Base-by-base conservation (phyloP, 2,113 vertebrate genomes). In the Egretta garzetta region DNA sequence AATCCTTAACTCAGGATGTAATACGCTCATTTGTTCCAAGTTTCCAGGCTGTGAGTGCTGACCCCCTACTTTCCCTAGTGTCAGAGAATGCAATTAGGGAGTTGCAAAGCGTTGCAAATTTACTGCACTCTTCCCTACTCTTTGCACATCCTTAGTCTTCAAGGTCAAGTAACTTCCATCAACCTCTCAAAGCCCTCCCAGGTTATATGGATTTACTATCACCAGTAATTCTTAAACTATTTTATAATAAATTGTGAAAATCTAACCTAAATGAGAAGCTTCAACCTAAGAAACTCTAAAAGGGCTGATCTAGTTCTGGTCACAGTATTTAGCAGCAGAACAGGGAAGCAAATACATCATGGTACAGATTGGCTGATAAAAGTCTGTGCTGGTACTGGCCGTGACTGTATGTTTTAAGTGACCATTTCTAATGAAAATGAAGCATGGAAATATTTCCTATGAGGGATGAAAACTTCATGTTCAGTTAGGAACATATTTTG, bases 91-190 rank as follows among this genome's bases (percentile, higher is more conserved):
- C 79, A 93, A 86, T 94, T 67, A 67, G 32, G 41, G 53, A 60
- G 58, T 80, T 90, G 22, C 12, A 50, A 97, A 85, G 88, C 41
- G 0, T 16, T 88, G 49, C 83, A 92, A 81, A 95, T 93, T 76
- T 88, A 96, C 60, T 81, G n/a, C 24, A 10, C 17, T 72, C 53
- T 93, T 79, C 67, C 33, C 39, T 64, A 41, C 20, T 90, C 49
- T 72, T 81, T 64, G 49, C 41, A 83, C 55, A 90, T 8, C 17
- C 22, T 76, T 80, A 55, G 32, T 66, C 45, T 95, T 93, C 81
- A 94, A 95, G 93, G 90, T 95, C 90, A 92, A 88, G 59, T 66
- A 70, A 87, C 75, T 91, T 92, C 32, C 23, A 81, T 62, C 43
- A 80, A 32, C 39, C 45, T 87, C 87, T 64, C 87, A 63, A 71